Conservation (phyloP, 2,888 invertebrate genomes). For the Euzophera pinguis region DNA sequence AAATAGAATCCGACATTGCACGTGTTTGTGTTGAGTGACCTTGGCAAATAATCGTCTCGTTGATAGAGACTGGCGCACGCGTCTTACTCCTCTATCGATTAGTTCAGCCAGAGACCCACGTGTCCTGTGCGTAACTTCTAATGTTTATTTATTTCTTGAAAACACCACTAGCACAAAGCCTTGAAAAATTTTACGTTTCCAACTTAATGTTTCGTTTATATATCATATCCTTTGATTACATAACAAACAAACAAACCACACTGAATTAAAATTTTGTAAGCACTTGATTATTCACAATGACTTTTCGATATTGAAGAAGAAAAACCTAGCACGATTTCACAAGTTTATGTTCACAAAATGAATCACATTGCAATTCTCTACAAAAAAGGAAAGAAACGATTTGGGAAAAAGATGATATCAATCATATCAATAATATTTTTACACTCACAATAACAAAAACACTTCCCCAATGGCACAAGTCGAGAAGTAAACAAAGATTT, state of each 20-base stretch:
- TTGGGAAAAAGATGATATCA: conserved; percentile 21
- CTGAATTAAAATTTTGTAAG: conserved; percentile 45
- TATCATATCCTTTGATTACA: conserved; percentile 59
- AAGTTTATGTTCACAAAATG: not conserved
- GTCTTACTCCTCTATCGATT: conserved; percentile 72
- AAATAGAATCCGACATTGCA: conserved; percentile 83
- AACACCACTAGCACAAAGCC: conserved; percentile 19
- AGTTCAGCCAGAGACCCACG: conserved; percentile 67
- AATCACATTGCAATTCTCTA: not conserved
- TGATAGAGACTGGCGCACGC: conserved; percentile 75
- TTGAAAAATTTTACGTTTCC: conserved; percentile 25
- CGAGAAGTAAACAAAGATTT: conserved; percentile 76
- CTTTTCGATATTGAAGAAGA: conserved; percentile 59
- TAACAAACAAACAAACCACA: conserved; percentile 59
- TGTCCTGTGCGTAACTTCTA: conserved; percentile 46
- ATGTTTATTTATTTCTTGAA: conserved; percentile 53
- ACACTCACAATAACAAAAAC: conserved; percentile 74
- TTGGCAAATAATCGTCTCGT: conserved; percentile 73
- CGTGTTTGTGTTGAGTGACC: conserved; percentile 74
- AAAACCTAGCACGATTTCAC: conserved; percentile 32
- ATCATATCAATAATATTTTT: conserved; percentile 35
- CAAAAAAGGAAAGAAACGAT: not conserved
- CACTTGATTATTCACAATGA: conserved; percentile 71
- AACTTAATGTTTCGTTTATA: conserved; percentile 9
- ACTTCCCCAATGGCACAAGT: conserved; percentile 54